Evolutionary conservation across 1,140 invertebrate genomes (phyloP), one percentile per base, ranked within the genome.

Genomic region (Sweltsa coloradensis): DNA sequence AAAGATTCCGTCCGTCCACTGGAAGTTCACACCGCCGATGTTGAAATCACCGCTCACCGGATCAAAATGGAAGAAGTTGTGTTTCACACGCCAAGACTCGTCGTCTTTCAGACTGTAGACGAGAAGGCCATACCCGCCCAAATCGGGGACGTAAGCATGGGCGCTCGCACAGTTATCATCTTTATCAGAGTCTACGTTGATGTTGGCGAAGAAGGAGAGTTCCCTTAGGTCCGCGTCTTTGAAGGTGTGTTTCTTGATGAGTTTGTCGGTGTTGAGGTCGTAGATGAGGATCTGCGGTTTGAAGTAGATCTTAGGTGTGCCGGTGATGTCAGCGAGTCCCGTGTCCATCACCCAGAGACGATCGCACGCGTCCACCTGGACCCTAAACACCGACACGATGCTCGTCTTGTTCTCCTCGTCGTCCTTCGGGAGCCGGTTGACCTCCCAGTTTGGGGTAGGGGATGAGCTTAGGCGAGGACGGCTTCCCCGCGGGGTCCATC

Each of bases 11-110:
- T 85, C 83, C 0, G 76, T 81, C 81, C 82, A 85, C 57, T 85
- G 81, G 71, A 85, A 85, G 52, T 78, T 74, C 3, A 81, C 70
- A 4, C 81, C 81, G 18, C 71, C 78, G 5, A 85, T 71, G 53
- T 76, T 79, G 55, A 75, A 83, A 45, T 81, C 72, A 6, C 81
- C 66, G 49, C 79, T 67, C 7, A 86, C 59, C 0, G 84, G 83
- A 59, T 89, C 83, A 43, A 86, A 84, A 62, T 83, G 72, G 73
- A 89, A 87, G 64, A 76, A 89, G 58, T 86, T 82, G 56, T 89
- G 83, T 47, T 76, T 65, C 2, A 87, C 72, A 21, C 83, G 70
- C 76, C 82, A 87, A 0, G 83, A 84, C 46, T 80, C 74, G 53
- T 87, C 75, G 13, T 79, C 70, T 31, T 76, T 74, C 52, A 78